Conservation (phyloP, 2,888 invertebrate genomes). For the Masnerella sp. region DNA sequence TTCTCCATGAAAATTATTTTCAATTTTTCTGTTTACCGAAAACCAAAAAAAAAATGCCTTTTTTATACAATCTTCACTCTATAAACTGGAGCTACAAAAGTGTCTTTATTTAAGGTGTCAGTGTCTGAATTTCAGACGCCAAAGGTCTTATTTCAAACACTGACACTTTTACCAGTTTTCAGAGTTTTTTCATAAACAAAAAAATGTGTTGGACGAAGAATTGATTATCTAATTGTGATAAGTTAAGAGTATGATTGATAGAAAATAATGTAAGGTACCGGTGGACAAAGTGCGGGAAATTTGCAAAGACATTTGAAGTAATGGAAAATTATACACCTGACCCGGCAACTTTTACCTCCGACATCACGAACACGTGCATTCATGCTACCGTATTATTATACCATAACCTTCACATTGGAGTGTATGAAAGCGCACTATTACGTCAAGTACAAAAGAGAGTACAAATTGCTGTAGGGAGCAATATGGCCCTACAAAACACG, state of each 20-base stretch:
- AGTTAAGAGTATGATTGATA: background rate
- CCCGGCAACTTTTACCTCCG: constrained; percentile 40
- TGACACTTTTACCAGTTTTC: too few species aligned
- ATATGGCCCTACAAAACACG: constrained; percentile 15
- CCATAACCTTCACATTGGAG: constrained; percentile 45
- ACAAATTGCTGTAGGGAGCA: constrained; percentile 5
- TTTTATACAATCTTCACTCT: too few species aligned
- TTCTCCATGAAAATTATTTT: too few species aligned
- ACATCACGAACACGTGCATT: constrained; percentile 36
- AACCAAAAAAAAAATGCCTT: too few species aligned
- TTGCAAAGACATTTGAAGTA: constrained; percentile 6
- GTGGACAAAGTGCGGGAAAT: background rate
- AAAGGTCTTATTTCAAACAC: too few species aligned
- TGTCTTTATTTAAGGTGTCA: too few species aligned
- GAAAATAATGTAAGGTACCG: background rate
- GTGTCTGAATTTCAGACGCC: too few species aligned
- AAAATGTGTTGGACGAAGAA: too few species aligned
- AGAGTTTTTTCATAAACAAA: too few species aligned
- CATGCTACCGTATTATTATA: constrained; percentile 45
- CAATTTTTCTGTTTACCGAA: too few species aligned
- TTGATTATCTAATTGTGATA: background rate
- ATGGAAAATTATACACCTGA: constrained; percentile 22
- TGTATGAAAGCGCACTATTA: constrained; percentile 43
- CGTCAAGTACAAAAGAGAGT: constrained; percentile 30
- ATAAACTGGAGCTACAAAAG: too few species aligned